Percentiles rank a stretch among this genome's conserved stretches.
Evolutionary conservation across 2,888 invertebrate species (phyloP).

Genomic region (Acleris holmiana): DNA sequence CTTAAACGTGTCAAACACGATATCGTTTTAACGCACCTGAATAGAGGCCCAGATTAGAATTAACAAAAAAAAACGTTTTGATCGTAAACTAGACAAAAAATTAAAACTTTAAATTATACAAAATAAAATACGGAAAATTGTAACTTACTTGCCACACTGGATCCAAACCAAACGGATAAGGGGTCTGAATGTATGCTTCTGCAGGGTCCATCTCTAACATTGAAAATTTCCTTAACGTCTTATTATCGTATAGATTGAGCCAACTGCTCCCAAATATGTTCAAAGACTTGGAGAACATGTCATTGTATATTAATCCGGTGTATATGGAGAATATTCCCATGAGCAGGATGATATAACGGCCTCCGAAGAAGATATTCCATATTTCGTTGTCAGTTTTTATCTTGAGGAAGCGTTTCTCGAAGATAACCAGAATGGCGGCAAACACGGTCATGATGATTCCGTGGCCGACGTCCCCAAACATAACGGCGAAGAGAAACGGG

Average conservation of each 20-base stretch:
- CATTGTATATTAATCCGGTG: slow-evolving; percentile 90
- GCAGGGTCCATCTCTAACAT: slow-evolving; percentile 75
- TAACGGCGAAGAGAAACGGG: slow-evolving; percentile 91
- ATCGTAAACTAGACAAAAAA: too few species aligned
- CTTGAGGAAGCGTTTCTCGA: slow-evolving; percentile 84
- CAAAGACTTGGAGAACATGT: slow-evolving; percentile 88
- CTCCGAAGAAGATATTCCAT: slow-evolving; percentile 89
- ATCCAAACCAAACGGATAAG: slow-evolving; percentile 89
- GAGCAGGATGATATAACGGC: slow-evolving; percentile 89
- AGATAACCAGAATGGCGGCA: slow-evolving; percentile 86
- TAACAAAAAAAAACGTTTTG: too few species aligned
- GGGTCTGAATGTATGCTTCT: slow-evolving; percentile 67
- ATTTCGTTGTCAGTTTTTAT: slow-evolving; percentile 85
- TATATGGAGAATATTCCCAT: slow-evolving; percentile 91
- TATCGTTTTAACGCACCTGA: too few species aligned
- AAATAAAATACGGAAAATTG: background rate
- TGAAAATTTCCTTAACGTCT: slow-evolving; percentile 56
- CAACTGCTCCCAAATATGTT: slow-evolving; percentile 89
- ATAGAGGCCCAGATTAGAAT: too few species aligned
- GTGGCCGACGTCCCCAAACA: slow-evolving; percentile 92
- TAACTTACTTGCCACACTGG: slow-evolving; percentile 87
- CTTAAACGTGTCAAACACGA: too few species aligned
- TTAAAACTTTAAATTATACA: too few species aligned
- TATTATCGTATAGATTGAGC: slow-evolving; percentile 70
- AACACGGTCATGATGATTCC: slow-evolving; percentile 87